Evolutionary conservation across 2,888 invertebrate genomes (phyloP).

Genomic region (Ariolimax columbianus): DNA sequence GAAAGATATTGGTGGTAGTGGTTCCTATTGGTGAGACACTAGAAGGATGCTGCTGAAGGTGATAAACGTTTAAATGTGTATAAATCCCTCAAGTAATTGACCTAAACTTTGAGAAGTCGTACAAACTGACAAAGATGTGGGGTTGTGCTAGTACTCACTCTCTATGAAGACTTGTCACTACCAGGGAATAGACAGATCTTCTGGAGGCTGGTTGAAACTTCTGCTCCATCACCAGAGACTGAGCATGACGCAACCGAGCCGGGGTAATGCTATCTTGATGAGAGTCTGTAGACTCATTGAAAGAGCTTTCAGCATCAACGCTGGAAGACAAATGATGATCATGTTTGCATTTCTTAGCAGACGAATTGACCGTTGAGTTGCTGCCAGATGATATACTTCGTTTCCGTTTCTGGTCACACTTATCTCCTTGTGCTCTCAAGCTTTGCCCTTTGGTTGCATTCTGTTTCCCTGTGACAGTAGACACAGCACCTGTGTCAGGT

Average conservation of each 20-base stretch:
- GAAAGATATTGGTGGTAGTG: too few relatives aligned
- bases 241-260: constrained; percentile 35
- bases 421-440: neutral
- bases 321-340: neutral
- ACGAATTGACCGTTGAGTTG: neutral
- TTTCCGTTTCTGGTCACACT: neutral
- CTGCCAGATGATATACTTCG: neutral
- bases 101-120: too few relatives aligned
- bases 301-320: neutral
- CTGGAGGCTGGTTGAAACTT: neutral
- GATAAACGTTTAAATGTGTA: too few relatives aligned
- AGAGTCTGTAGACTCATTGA: constrained; percentile 13
- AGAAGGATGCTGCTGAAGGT: too few relatives aligned
- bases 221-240: constrained; percentile 43
- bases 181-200: constrained; percentile 40
- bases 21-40: too few relatives aligned
- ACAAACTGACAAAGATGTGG: too few relatives aligned
- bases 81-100: too few relatives aligned
- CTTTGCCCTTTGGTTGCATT: neutral
- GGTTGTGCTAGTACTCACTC: constrained; percentile 53
- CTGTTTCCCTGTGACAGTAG: neutral
- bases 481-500: neutral
- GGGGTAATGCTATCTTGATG: neutral
- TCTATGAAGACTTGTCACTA: constrained; percentile 55
- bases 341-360: neutral